These are phyloP conservation scores for Gallinago paraguaiae DNA, from an alignment of 2,113 vertebrate genomes.

Conservation along the genomic window DNA sequence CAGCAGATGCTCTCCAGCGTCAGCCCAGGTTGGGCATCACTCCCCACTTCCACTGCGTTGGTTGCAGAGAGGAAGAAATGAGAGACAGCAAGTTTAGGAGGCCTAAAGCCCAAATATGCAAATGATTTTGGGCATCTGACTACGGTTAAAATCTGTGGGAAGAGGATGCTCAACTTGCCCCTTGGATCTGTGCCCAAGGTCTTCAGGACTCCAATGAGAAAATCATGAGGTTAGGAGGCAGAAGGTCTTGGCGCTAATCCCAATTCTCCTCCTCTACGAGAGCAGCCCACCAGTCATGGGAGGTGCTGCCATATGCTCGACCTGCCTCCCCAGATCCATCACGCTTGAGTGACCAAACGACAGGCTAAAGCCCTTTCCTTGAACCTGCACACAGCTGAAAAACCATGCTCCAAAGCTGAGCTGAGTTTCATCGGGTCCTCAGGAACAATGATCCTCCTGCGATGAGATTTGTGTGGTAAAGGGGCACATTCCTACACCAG, in stretches of 20 bases:
- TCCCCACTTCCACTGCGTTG: rapidly evolving
- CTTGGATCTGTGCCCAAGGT: not conserved
- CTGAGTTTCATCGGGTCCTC: not conserved
- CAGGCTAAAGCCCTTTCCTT: not conserved
- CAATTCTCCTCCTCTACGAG: not conserved
- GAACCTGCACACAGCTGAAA: not conserved
- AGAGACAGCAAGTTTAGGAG: not conserved
- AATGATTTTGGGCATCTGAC: not conserved
- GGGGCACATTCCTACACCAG: not conserved
- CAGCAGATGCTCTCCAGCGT: not conserved
- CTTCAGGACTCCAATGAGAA: slow-evolving; percentile 2
- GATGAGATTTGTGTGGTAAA: not conserved
- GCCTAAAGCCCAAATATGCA: not conserved
- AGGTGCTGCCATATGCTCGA: slow-evolving; percentile 35
- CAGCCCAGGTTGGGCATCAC: not conserved
- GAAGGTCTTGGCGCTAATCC: not conserved
- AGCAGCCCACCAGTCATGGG: not conserved
- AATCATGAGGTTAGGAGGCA: not conserved
- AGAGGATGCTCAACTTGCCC: not conserved
- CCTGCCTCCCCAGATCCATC: slow-evolving; percentile 33
- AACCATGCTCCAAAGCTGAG: not conserved
- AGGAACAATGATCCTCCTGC: not conserved
- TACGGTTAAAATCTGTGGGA: not conserved
- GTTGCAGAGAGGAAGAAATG: not conserved
- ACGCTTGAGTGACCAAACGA: not conserved